These are phyloP conservation scores for Trachythela sp. DNA, from an alignment of 64 coral and sea anemone genomes.

Conservation along the genomic window DNA sequence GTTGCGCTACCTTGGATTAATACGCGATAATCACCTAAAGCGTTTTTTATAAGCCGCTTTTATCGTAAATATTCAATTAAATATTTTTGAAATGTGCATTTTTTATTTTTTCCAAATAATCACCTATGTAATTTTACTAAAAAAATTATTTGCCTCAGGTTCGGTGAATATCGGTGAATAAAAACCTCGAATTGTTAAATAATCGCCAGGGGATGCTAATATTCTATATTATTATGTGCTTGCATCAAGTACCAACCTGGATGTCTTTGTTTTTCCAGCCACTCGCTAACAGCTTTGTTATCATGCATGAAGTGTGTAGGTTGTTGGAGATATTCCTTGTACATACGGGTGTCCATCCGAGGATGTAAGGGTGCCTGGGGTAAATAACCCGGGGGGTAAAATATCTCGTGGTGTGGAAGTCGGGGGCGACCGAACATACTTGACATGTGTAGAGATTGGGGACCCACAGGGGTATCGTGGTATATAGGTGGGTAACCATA, in stretches of 20 bases:
- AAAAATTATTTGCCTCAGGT: no score
- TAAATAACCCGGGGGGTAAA: background rate
- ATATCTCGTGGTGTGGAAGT: background rate
- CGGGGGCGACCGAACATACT: background rate
- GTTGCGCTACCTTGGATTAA: no score
- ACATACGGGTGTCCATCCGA: constrained; percentile 6
- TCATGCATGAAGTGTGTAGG: background rate
- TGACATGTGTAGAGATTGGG: background rate
- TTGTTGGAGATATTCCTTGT: background rate
- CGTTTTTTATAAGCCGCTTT: no score
- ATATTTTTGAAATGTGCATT: no score
- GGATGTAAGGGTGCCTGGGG: background rate
- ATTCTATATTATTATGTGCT: no score
- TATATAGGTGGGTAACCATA: background rate
- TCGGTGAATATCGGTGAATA: no score
- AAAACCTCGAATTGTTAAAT: no score
- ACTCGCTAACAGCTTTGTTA: constrained; percentile 14
- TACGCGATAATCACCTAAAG: no score
- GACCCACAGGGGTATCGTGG: background rate
- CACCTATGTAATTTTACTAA: no score
- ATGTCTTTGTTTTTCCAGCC: background rate
- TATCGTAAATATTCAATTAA: no score
- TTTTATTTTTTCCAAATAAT: no score
- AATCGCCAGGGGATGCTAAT: no score
- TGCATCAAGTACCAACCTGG: background rate